A percentile compares a stretch with the other conserved stretches of the same genome.
Conservation (phyloP, 2,888 invertebrate species). For the Anagyrus pseudococci region DNA sequence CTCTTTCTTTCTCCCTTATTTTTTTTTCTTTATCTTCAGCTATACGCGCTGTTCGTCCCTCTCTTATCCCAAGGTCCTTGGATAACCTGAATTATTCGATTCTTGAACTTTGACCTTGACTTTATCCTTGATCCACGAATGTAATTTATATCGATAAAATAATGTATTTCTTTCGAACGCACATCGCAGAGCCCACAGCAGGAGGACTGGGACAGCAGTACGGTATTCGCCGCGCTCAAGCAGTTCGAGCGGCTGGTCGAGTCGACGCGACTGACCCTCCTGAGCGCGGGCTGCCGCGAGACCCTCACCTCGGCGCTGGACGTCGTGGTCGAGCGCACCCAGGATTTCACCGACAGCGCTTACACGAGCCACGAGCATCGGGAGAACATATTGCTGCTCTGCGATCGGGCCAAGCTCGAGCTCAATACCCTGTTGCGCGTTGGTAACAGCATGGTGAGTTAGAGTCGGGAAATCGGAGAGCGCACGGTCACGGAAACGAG, state of each 20-base stretch:
- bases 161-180: not conserved
- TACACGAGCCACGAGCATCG: conserved; percentile 97
- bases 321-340: conserved; percentile 90
- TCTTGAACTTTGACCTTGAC: too few species aligned
- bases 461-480: too few species aligned
- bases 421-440: conserved; percentile 88
- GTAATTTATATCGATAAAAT: too few species aligned
- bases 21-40: too few species aligned
- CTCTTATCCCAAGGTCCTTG: too few species aligned
- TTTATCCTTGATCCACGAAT: too few species aligned
- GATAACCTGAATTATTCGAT: too few species aligned
- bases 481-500: too few species aligned
- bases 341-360: conserved; percentile 99
- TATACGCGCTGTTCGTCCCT: too few species aligned
- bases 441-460: conserved; percentile 81
- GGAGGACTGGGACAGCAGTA: conserved; percentile 74
- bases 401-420: conserved; percentile 91
- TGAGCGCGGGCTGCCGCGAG: conserved; percentile 73
- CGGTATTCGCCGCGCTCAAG: conserved; percentile 82
- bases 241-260: conserved; percentile 87
- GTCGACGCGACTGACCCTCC: conserved; percentile 82
- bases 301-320: conserved; percentile 87
- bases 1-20: too few species aligned
- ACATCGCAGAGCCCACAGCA: conserved; percentile 59
- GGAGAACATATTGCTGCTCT: conserved; percentile 88